Evolutionary conservation across 2,113 vertebrate genomes (phyloP).

Genomic region (human (Homo sapiens)): GRCh38 chr7:12706501-12707000

Average conservation of each 20-base stretch:
- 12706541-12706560: background rate
- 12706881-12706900: background rate
- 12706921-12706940: background rate
- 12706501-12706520: background rate
- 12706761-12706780: background rate
- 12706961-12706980: background rate
- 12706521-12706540: background rate
- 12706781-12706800: background rate
- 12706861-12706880: background rate
- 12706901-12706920: background rate
- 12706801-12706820: background rate
- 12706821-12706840: background rate
- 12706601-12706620: background rate
- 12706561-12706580: slow-evolving; percentile 10
- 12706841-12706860: background rate
- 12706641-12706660: background rate
- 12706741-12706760: background rate
- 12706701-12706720: background rate
- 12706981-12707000: background rate
- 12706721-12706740: background rate
- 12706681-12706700: background rate
- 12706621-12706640: background rate
- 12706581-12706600: background rate
- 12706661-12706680: background rate
- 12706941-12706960: background rate